Evolutionary conservation across 2,797 vertebrate genomes (phyloP), one percentile per base, ranked within the genome.

Genomic region (Pelodytes ibericus): DNA sequence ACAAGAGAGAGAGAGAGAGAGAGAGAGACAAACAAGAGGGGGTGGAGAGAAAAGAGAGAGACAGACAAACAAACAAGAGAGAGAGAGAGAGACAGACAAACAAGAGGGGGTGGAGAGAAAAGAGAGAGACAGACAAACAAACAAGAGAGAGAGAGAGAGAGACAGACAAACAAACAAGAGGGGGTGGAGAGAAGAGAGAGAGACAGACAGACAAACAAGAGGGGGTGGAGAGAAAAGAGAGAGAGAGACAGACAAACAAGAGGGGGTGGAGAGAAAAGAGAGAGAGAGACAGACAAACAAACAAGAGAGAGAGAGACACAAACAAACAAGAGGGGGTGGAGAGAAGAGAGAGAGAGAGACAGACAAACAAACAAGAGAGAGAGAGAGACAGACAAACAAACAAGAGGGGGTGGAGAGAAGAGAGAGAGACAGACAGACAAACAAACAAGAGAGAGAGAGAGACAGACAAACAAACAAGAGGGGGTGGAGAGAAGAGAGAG

Each of bases 151-250:
- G 44, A n/a, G 30, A 11, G 33, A 16, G 0, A 36, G 6, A 31
- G 16, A 1, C 92, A 94, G 83, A 66, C 9, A 36, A 36, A 6
- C 6, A 13, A 39, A 39, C 36, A 2, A 13, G 36, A 13, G 36
- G 36, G 36, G 36, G 6, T 4, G 59, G 41, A 26, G 33, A 18
- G n/a, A 58, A 11, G 16, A 0, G 10, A 1, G 10, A 33, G 33
- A 18, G 15, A 49, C n/a, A 49, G 3, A 5, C n/a, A 27, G 25
- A 10, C 13, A 39, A 36, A 2, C 8, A 27, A 3, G n/a, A 13
- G 25, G 26, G 8, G 26, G 41, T 8, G 10, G 1, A 49, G 25
- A n/a, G 44, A 15, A 15, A 24, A 2, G 27, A 8, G 56, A 2
- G 25, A 15, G 8, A 15, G 8, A 11, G 24, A 7, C 16, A 49